phyloP scores from a whole-genome alignment of 1,140 invertebrate genomes.

The Camponotus vicinus region DNA sequence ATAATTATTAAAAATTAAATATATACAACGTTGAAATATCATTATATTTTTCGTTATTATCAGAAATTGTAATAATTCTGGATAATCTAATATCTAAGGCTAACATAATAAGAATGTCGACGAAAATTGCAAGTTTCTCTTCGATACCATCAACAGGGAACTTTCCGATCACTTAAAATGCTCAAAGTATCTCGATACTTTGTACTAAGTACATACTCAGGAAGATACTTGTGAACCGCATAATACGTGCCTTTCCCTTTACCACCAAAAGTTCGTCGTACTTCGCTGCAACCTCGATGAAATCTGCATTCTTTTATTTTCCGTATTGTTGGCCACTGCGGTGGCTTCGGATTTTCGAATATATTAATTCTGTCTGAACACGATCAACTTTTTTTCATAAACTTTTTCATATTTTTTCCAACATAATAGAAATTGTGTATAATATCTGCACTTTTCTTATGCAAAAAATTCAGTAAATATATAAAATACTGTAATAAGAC shows the following conservation, averaged over 20 bases:
- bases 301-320: slow-evolving; percentile 45
- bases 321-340: background rate
- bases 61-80: slow-evolving; percentile 24
- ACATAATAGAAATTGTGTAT: background rate
- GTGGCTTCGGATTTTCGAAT: slow-evolving; percentile 11
- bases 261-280: slow-evolving; percentile 32
- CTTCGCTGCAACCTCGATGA: slow-evolving; percentile 14
- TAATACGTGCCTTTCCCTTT: slow-evolving; percentile 31
- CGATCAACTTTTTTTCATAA: background rate
- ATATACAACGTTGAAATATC: background rate
- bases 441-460: background rate
- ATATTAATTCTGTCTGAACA: slow-evolving; percentile 37
- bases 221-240: slow-evolving; percentile 33
- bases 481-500: background rate
- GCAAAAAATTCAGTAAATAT: background rate
- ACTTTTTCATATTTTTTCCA: background rate
- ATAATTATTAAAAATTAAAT: background rate
- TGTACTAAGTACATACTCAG: slow-evolving; percentile 28
- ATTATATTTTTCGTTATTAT: slow-evolving; percentile 17
- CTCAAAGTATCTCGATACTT: slow-evolving; percentile 48
- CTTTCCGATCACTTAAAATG: slow-evolving; percentile 50
- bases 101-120: slow-evolving; percentile 44
- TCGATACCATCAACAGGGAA: slow-evolving; percentile 41
- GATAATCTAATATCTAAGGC: slow-evolving; percentile 17
- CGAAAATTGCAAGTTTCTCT: slow-evolving; percentile 3